Evolutionary conservation across 2,797 vertebrate genomes (phyloP).

Genomic region (Sebastes baramenuke): DNA sequence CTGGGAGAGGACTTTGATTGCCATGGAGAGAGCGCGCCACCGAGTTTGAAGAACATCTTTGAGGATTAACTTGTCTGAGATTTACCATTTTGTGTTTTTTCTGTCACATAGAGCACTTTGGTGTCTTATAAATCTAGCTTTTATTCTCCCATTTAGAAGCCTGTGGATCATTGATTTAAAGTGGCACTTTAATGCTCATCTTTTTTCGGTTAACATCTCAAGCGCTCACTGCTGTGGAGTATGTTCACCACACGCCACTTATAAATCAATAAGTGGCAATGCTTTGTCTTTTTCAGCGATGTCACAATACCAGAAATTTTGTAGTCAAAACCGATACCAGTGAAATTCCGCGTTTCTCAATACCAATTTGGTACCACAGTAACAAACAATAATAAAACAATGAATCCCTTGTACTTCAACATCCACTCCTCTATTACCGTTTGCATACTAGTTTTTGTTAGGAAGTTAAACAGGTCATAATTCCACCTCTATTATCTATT

Average conservation of each 20-base stretch:
- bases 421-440: no score
- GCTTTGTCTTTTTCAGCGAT: background rate
- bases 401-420: no score
- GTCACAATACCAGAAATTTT: no score
- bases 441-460: no score
- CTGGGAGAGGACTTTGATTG: constrained; percentile 56
- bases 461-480: no score
- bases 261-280: background rate
- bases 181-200: background rate
- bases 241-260: background rate
- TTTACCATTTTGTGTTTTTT: constrained; percentile 11
- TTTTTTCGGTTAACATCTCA: background rate
- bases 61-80: constrained; percentile 11
- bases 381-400: no score
- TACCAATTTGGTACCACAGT: background rate
- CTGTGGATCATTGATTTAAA: constrained; percentile 22
- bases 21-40: constrained; percentile 7
- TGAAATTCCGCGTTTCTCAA: background rate
- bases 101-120: background rate
- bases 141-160: background rate
- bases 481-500: no score
- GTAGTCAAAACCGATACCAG: no score
- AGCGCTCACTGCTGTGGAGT: background rate
- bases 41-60: constrained; percentile 23
- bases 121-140: background rate